Evolutionary conservation across 2,797 vertebrate species (phyloP).

Genomic region (Pseudochirops cupreus): DNA sequence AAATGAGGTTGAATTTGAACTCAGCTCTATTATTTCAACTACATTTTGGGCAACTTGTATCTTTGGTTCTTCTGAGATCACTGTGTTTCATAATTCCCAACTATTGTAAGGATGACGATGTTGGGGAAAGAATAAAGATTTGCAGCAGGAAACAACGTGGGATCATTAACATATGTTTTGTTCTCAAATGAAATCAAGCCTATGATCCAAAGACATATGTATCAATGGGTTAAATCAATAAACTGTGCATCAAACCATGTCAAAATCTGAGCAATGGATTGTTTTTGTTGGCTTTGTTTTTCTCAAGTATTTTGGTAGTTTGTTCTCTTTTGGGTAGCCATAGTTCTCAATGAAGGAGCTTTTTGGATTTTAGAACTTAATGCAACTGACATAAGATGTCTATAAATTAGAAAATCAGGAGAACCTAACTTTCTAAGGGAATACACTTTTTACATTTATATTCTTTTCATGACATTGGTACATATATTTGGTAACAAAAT

Average conservation of each 20-base stretch:
- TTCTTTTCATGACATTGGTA: background rate
- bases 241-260: background rate
- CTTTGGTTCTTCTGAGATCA: background rate
- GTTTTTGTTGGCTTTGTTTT: background rate
- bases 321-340: background rate
- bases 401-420: background rate
- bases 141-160: background rate
- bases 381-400: background rate
- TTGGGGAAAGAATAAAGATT: background rate
- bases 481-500: background rate
- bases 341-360: background rate
- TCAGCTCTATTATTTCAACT: background rate
- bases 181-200: background rate
- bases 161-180: background rate
- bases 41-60: background rate
- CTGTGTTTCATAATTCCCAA: background rate
- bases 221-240: background rate
- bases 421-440: background rate
- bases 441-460: background rate
- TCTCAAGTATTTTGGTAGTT: background rate
- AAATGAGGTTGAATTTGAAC: background rate
- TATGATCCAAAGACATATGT: background rate
- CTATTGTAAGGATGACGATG: background rate
- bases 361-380: background rate
- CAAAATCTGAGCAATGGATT: background rate